Evolutionary conservation across 2,113 vertebrate species (phyloP), one percentile per base, ranked within the genome.

Genomic region (Aldabrachelys gigantea): DNA sequence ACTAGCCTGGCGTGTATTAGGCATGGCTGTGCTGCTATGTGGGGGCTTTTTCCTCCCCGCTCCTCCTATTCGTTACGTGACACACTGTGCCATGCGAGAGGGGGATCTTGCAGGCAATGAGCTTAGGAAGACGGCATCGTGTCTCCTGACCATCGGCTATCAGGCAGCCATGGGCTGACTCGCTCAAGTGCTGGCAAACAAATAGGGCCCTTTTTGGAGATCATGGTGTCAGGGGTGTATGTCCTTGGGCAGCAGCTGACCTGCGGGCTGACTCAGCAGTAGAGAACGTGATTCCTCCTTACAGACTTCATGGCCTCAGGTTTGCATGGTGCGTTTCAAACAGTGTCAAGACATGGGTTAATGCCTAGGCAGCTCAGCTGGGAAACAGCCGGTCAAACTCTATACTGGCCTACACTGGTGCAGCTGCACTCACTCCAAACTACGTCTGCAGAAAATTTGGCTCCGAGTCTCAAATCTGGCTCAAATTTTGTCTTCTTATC

Each of bases 221-320:
- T 50, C 21, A 62, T 1, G 1, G 80, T 8, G 65, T 10, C 0
- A 0, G 0, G 4, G 35, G 49, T 0, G 12, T 52, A 56, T 6
- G 29, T 56, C 75, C 44, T 3, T 0, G 38, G 44, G 17, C 1
- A 80, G 86, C 27, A 29, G 82, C 57, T 25, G 72, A 76, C 38
- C 72, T 75, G 72, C 38, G 10, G 38, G 72, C 72, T 44, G 72
- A 9, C 72, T 44, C 24, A 44, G 38, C 41, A 24, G 12, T 10
- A 25, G 11, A 76, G 38, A 24, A 76, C 21, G 2, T 12, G 41
- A 41, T 12, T 76, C 22, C 10, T 24, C 12, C 72, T 14, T 12
- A 44, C 22, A 24, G 10, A 76, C 44, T 44, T 76, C 72, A 76
- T 25, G 41, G 72, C 72, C 10, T 14, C 24, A 22, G 38, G 22